Evolutionary conservation across 2,113 vertebrate species (phyloP), one percentile per base, ranked within the genome.

Genomic region (Ia io): DNA sequence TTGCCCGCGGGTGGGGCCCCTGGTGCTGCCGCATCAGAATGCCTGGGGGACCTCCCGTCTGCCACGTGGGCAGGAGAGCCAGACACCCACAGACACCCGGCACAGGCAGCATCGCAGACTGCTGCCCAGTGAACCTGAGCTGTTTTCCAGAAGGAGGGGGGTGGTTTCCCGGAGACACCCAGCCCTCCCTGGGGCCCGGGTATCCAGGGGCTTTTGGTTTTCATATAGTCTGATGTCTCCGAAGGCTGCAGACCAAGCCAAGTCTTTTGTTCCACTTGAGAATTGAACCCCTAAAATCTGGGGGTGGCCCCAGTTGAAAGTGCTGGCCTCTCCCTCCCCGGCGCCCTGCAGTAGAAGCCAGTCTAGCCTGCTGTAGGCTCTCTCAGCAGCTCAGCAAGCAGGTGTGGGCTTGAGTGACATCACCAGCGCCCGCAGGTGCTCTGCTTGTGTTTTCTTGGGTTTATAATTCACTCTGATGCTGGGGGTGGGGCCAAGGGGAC

Each of bases 401-500:
- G 32, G 32, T 40, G 1, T 86, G 40, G 61, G 4, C 78, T 91
- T 63, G 42, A 51, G 18, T 53, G 70, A 71, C 14, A 88, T 91
- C 30, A 92, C 7, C 17, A 18, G 90, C 84, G 70, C 71, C 40
- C 1, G 61, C 23, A 6, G 56, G 35, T 30, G 9, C 74, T 76
- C 61, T 30, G 23, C 37, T 79, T 69, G 59, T 74, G 51, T 84
- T 61, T 88, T 82, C 77, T 73, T 83, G 37, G 32, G 65, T 82
- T 86, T 74, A 47, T 86, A 56, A 79, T 90, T 91, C 69, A 91
- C 65, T 83, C 70, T 77, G 49, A 82, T 42, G 16, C 30, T 61
- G 1, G 20, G n/a, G 53, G 51, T 71, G 44, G 42, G 28, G 22
- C 61, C 32, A 14, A 20, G 16, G 37, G 20, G 2, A 4, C 35